phyloP scores from a whole-genome alignment of 92 coral and sea anemone species.

The Bergia puertoricense region DNA sequence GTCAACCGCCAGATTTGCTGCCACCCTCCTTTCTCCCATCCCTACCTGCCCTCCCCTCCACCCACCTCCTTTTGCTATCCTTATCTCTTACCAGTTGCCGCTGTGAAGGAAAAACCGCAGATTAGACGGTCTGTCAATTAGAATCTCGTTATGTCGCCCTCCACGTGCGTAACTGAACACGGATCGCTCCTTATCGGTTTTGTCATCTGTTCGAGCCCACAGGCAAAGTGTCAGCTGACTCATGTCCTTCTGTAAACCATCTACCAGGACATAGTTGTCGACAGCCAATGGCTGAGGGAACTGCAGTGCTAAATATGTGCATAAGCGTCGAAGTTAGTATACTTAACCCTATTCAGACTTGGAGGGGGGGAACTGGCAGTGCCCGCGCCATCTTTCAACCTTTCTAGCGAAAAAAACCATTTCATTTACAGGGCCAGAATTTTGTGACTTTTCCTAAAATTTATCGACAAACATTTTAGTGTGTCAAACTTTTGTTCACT shows the following conservation, averaged over 20 bases:
- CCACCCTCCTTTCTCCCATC: no score
- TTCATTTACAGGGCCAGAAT: no score
- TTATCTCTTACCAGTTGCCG: slow-evolving; percentile 33
- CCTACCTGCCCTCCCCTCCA: background rate
- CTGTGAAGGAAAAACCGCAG: slow-evolving; percentile 40
- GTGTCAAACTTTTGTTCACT: no score
- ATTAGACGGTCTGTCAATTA: slow-evolving; percentile 33
- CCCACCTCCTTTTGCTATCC: background rate
- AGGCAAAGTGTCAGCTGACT: slow-evolving; percentile 37
- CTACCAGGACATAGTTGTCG: slow-evolving; percentile 19
- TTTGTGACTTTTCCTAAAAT: no score
- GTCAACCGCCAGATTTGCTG: no score
- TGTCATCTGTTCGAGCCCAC: slow-evolving; percentile 42
- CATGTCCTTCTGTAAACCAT: slow-evolving; percentile 24
- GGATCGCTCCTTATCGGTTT: slow-evolving; percentile 15
- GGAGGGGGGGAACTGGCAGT: no score
- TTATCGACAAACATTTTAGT: no score
- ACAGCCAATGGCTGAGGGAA: slow-evolving; percentile 28
- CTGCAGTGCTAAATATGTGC: background rate
- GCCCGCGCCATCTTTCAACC: no score
- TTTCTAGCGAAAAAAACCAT: no score
- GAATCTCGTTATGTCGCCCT: slow-evolving; percentile 36
- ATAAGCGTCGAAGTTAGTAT: background rate
- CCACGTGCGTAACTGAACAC: slow-evolving; percentile 40
- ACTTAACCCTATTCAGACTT: no score